Evolutionary conservation across 2,113 vertebrate genomes (phyloP), one percentile per base, ranked within the genome.

Genomic region (Coryphaenoides rupestris): DNA sequence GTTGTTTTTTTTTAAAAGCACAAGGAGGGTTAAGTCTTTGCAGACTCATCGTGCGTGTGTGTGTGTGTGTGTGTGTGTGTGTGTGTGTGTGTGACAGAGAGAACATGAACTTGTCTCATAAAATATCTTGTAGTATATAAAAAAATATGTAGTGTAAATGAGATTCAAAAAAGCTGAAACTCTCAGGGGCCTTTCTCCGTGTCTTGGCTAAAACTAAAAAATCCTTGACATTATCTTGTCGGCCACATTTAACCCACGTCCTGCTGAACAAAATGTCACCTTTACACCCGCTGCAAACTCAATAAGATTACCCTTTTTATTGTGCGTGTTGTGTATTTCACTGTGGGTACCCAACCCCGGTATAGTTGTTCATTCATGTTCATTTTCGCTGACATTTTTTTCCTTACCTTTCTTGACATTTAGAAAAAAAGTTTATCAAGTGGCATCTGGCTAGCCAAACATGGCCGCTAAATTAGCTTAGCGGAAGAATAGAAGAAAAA

Each of bases 241-340:
- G 55, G 69, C 72, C 76, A 56, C 69, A 59, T n/a, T 80, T 74
- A 74, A 81, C 77, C 65, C 65, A 68, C 80, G 72, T 73, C 65
- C 72, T 58, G 66, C 55, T 62, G 58, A 68, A 63, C 6, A n/a
- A 88, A 88, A 89, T 89, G 85, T 84, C 85, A 85, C 54, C 68
- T 50, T 63, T 59, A 72, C 60, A 57, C 69, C 58, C 69, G 68
- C 68, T 58, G 22, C 72, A 82, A n/a, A 68, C 54, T 55, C 54
- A 69, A 53, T 52, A 19, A 60, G 46, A 59, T 75, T 67, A 68
- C 59, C 82, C 86, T 87, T 87, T 84, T 23, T 47, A 66, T 60
- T 19, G 56, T 23, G 66, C 17, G 13, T 17, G 64, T 60, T 58
- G 16, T 0, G 21, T 49, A 55, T 65, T 72, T 64, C 22, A 16